These are phyloP conservation scores for Nymphicus hollandicus DNA, from an alignment of 2,113 vertebrate genomes.

Conservation along the genomic window DNA sequence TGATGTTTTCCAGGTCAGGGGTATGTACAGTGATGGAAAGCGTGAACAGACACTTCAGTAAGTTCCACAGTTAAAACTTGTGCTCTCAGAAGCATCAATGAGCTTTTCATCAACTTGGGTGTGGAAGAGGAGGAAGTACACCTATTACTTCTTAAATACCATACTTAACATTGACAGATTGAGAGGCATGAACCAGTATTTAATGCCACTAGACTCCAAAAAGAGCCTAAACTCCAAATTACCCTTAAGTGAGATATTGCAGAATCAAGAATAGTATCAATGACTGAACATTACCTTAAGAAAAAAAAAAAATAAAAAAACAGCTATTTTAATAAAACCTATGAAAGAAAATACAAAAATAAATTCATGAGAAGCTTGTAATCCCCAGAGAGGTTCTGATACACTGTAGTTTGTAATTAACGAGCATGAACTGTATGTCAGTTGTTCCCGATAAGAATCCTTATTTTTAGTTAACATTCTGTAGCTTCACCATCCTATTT, in stretches of 20 bases:
- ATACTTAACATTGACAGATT: neutral
- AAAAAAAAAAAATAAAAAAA: neutral
- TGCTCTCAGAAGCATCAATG: neutral
- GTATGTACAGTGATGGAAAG: neutral
- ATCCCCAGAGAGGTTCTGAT: neutral
- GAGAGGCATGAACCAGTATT: neutral
- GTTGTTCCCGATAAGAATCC: neutral
- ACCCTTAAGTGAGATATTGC: neutral
- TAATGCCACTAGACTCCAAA: neutral
- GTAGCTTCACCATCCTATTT: neutral
- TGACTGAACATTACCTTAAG: neutral
- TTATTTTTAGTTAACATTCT: neutral
- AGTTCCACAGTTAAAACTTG: neutral
- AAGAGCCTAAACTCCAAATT: neutral
- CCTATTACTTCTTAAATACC: neutral
- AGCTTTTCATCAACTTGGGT: neutral
- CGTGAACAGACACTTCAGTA: neutral
- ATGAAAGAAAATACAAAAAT: neutral
- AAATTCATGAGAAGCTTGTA: neutral
- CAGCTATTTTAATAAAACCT: neutral
- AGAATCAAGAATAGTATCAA: neutral
- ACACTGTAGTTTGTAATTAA: neutral
- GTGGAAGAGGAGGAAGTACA: neutral
- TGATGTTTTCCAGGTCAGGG: neutral
- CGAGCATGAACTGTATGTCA: neutral